A percentile compares a stretch with the other conserved stretches of the same genome.
These are phyloP conservation scores for Oppia nitens DNA, from an alignment of 1,140 invertebrate genomes.

Conservation along the genomic window DNA sequence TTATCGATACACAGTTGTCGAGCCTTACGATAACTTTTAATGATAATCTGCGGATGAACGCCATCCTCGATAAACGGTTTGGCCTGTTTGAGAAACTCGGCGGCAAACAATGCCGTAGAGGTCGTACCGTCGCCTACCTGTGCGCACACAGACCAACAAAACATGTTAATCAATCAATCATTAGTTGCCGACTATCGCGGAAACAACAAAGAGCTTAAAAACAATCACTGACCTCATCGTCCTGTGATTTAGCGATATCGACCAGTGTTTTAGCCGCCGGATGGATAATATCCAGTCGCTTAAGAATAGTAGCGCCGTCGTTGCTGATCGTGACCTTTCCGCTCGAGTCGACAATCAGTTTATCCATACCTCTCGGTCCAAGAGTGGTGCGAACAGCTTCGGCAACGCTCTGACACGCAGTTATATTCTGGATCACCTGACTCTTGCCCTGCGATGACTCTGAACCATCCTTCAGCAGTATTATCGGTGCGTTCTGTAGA, in stretches of 20 bases:
- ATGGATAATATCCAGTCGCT: slow-evolving; percentile 89
- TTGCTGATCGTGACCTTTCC: slow-evolving; percentile 75
- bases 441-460: slow-evolving; percentile 88
- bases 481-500: slow-evolving; percentile 95
- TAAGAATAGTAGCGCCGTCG: slow-evolving; percentile 98
- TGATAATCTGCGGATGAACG: slow-evolving; percentile 84
- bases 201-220: neutral
- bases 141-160: too few species aligned
- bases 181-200: neutral
- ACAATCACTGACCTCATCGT: slow-evolving; percentile 64
- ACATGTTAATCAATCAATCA: neutral
- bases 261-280: slow-evolving; percentile 94
- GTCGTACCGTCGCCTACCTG: slow-evolving; percentile 97
- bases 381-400: slow-evolving; percentile 92
- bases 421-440: slow-evolving; percentile 95
- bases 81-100: slow-evolving; percentile 85
- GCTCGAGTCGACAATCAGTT: slow-evolving; percentile 77
- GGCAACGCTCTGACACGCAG: slow-evolving; percentile 90
- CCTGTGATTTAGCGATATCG: slow-evolving; percentile 98
- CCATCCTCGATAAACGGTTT: slow-evolving; percentile 93
- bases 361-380: slow-evolving; percentile 98
- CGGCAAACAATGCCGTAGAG: slow-evolving; percentile 82
- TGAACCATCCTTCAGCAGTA: slow-evolving; percentile 94
- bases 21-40: slow-evolving; percentile 66
- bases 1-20: slow-evolving; percentile 59